Evolutionary conservation across 2,113 vertebrate genomes (phyloP), one percentile per base, ranked within the genome.

Genomic region (Nycticryphes semicollaris): DNA sequence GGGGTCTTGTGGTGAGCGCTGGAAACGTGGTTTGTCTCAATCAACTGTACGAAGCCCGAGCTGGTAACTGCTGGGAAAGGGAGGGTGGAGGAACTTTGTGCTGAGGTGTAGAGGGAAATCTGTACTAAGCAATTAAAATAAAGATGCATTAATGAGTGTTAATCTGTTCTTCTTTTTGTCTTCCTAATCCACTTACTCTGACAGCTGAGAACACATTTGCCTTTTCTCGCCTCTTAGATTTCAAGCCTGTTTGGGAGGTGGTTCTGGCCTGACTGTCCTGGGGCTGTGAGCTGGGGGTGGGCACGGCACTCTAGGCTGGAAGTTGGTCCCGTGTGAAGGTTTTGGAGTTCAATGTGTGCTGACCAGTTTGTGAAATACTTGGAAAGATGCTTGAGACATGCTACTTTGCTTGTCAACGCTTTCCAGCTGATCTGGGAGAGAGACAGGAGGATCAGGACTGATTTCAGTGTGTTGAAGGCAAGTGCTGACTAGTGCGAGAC

Each of bases 71-170:
- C 63, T 47, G 69, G 87, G 82, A 70, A 62, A 31, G 77, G 84
- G 69, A 22, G 30, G 56, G 67, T 10, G 66, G 47, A 51, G 27
- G 57, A 31, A 12, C 47, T 45, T 66, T 60, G 39, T 39, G 74
- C 70, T 31, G 20, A 11, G 57, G 60, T 14, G 43, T 63, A 93
- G 95, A 18, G 54, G 70, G 94, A 63, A 89, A 85, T 66, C 88
- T 85, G 91, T 66, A 12, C 64, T 86, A 88, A 75, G n/a, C 73
- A 37, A 25, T 67, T 86, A 74, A 43, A 96, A 95, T 97, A 96
- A 97, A 95, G 70, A 85, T 25, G 6, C 39, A 6, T 27, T 93
- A 88, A 88, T 86, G 75, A 39, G 45, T 59, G 48, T 60, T 93
- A 86, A 90, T 77, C 78, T 81, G 30, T 60, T 74, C 45, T 53